phyloP scores from a whole-genome alignment of 2,888 invertebrate genomes.

The Uropetala carovei region DNA sequence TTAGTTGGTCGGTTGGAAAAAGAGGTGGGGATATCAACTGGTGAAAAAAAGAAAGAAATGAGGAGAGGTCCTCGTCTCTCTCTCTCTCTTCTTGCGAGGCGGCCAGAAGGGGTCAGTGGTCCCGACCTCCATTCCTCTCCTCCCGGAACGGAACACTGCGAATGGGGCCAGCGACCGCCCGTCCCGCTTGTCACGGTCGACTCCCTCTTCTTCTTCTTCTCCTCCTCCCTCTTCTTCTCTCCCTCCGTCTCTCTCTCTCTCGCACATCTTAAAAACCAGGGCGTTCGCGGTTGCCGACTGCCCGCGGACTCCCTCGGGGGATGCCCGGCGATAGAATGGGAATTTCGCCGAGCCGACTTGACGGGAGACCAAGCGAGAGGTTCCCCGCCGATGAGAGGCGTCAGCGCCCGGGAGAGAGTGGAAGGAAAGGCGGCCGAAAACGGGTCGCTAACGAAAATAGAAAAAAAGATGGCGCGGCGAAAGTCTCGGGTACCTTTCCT shows the following conservation, averaged over 20 bases:
- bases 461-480: neutral
- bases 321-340: neutral
- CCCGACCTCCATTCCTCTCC: constrained; percentile 50
- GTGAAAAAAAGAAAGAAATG: constrained; percentile 3
- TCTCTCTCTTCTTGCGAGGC: neutral
- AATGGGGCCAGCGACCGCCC: constrained; percentile 56
- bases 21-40: constrained; percentile 44
- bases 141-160: neutral
- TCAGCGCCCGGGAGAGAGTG: neutral
- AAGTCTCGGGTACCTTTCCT: neutral
- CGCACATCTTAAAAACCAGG: neutral
- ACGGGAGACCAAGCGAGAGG: neutral
- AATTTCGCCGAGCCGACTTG: neutral
- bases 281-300: neutral
- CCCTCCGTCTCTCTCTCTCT: neutral
- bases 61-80: constrained; percentile 20
- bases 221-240: neutral
- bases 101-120: constrained; percentile 55
- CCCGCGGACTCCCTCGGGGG: neutral
- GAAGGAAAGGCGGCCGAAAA: neutral
- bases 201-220: neutral
- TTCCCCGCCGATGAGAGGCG: neutral
- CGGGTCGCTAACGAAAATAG: neutral
- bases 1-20: neutral
- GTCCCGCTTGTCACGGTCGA: constrained; percentile 49